Percentiles rank a stretch among this genome's conserved stretches.
Evolutionary conservation across 2,888 invertebrate species (phyloP).

Genomic region (Achlya flavicornis): DNA sequence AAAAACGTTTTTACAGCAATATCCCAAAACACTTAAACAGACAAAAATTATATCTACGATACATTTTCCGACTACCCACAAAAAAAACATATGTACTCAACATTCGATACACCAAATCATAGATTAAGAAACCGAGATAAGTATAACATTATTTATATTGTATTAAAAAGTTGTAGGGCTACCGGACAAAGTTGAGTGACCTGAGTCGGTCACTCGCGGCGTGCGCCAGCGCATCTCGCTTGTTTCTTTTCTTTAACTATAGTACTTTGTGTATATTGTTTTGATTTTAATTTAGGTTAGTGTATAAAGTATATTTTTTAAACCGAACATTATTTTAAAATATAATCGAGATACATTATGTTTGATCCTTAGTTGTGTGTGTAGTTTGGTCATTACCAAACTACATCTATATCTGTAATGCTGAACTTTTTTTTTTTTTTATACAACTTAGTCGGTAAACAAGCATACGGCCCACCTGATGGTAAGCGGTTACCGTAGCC

Average conservation of each 20-base stretch:
- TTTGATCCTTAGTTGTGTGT: too few species aligned
- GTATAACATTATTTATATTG: slow-evolving; percentile 60
- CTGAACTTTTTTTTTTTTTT: too few species aligned
- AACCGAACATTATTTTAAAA: too few species aligned
- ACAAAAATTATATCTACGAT: neutral
- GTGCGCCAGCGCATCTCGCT: slow-evolving; percentile 49
- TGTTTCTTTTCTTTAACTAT: slow-evolving; percentile 26
- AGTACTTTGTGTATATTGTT: slow-evolving; percentile 11
- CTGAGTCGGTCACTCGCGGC: slow-evolving; percentile 46
- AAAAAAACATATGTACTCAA: slow-evolving; percentile 6
- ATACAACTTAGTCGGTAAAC: too few species aligned
- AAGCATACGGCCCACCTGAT: too few species aligned
- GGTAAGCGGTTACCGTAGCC: too few species aligned
- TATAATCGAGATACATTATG: too few species aligned
- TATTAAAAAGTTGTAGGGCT: slow-evolving; percentile 63
- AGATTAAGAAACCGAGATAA: slow-evolving; percentile 44
- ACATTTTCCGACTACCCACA: neutral
- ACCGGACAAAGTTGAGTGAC: slow-evolving; percentile 69
- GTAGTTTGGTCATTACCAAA: too few species aligned
- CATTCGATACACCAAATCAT: slow-evolving; percentile 24
- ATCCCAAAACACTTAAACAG: too few species aligned
- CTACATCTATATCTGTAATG: too few species aligned
- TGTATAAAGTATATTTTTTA: neutral
- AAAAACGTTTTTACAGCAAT: too few species aligned
- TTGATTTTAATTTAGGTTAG: slow-evolving; percentile 12